These are phyloP conservation scores for Zaprionus obscuricornis DNA, from an alignment of 2,888 invertebrate species.

Conservation along the genomic window DNA sequence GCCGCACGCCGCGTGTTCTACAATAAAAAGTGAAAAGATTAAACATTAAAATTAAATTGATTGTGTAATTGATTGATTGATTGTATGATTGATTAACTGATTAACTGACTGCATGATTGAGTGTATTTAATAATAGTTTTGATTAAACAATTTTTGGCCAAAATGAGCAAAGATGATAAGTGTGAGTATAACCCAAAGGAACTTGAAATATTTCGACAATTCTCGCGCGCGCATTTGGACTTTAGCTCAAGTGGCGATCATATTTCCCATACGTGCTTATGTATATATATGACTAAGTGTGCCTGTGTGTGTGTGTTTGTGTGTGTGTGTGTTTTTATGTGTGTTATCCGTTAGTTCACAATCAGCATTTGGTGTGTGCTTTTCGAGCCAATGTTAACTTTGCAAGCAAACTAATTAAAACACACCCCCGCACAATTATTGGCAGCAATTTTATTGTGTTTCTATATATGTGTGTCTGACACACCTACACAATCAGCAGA, in stretches of 20 bases:
- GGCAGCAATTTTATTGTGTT: too few species aligned
- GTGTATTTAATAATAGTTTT: neutral
- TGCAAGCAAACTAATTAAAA: too few species aligned
- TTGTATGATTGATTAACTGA: conserved; percentile 17
- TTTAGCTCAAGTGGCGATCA: conserved; percentile 22
- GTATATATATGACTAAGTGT: neutral
- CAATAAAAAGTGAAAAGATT: too few species aligned
- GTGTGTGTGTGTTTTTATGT: neutral
- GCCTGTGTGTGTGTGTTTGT: neutral
- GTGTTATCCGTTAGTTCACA: neutral
- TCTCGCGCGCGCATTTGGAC: conserved; percentile 39
- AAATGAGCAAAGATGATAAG: conserved; percentile 81
- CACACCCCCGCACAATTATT: too few species aligned
- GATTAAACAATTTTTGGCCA: conserved; percentile 36
- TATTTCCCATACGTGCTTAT: neutral
- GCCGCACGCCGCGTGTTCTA: too few species aligned
- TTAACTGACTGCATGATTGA: conserved; percentile 21
- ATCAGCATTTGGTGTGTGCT: neutral
- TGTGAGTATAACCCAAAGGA: conserved; percentile 67
- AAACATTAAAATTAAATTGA: conserved; percentile 3
- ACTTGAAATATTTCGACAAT: conserved; percentile 1
- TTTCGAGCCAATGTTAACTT: too few species aligned
- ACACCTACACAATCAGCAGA: too few species aligned
- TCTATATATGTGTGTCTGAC: too few species aligned
- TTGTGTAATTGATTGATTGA: conserved; percentile 23